A percentile compares a stretch with the other conserved stretches of the same genome.
Evolutionary conservation across 2,113 vertebrate genomes (phyloP).

Genomic region (Sciurus niger): DNA sequence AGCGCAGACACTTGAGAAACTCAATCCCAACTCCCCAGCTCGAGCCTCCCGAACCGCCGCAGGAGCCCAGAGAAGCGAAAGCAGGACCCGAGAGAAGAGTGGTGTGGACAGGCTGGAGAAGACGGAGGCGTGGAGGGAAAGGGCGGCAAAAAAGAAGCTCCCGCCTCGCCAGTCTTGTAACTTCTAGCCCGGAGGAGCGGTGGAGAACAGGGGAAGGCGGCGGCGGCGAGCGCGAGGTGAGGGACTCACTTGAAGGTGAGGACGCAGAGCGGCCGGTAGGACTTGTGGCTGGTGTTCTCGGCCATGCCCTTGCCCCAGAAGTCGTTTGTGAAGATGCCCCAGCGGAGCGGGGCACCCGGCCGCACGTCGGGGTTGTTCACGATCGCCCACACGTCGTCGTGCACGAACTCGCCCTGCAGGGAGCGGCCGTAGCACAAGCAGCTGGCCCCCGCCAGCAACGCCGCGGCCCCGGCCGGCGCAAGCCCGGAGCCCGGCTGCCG

Average conservation of each 20-base stretch:
- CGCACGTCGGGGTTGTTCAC: conserved; percentile 96
- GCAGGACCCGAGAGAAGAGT: neutral
- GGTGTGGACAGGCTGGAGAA: neutral
- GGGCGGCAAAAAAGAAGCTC: neutral
- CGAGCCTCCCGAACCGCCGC: neutral
- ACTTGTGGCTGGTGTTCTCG: conserved; percentile 98
- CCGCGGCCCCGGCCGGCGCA: conserved; percentile 72
- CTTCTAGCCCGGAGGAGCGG: neutral
- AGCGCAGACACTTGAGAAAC: conserved; percentile 13
- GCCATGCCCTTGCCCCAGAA: conserved; percentile 98
- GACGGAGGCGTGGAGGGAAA: neutral
- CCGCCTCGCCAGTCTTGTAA: neutral
- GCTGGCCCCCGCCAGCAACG: conserved; percentile 88
- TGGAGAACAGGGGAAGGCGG: neutral
- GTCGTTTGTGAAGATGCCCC: conserved; percentile 94
- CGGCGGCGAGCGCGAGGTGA: neutral
- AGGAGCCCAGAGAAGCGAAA: neutral
- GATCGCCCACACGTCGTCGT: conserved; percentile 99
- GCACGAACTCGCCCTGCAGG: conserved; percentile 96
- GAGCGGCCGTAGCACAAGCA: conserved; percentile 94
- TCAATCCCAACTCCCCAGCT: conserved; percentile 33
- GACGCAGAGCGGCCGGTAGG: conserved; percentile 96
- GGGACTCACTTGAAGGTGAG: conserved; percentile 96
- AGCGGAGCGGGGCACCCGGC: conserved; percentile 89
- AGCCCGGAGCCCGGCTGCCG: conserved; percentile 70